These are phyloP conservation scores for Dicentrarchus labrax DNA, from an alignment of 2,113 vertebrate species.

Conservation along the genomic window DNA sequence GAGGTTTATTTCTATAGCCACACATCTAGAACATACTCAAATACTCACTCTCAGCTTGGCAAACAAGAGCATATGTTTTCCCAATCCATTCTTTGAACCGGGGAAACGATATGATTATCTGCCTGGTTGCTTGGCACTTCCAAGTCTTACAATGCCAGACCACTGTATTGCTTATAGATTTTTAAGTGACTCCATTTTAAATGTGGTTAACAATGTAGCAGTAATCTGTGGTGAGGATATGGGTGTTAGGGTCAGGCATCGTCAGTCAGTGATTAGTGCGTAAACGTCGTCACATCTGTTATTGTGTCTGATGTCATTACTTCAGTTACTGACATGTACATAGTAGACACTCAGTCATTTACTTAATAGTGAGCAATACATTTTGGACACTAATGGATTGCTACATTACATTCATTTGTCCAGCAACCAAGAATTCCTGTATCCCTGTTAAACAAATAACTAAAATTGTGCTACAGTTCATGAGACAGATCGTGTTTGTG, in stretches of 20 bases:
- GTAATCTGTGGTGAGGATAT: slow-evolving; percentile 19
- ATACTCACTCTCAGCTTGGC: slow-evolving; percentile 4
- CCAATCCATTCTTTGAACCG: slow-evolving; percentile 33
- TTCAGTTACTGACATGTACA: not conserved
- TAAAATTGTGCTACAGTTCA: not conserved
- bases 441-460: not conserved
- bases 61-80: slow-evolving; percentile 43
- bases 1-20: not conserved
- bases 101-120: slow-evolving; percentile 57
- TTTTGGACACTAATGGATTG: not conserved
- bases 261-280: not conserved
- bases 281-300: not conserved
- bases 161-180: slow-evolving; percentile 33
- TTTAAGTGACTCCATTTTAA: slow-evolving; percentile 42
- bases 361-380: not conserved
- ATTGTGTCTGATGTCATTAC: not conserved
- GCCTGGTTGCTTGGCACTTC: slow-evolving; percentile 39
- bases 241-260: slow-evolving; percentile 9
- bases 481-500: not conserved
- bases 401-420: not conserved
- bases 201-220: slow-evolving; percentile 45
- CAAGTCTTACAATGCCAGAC: slow-evolving; percentile 33
- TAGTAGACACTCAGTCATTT: not conserved
- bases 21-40: slow-evolving; percentile 24
- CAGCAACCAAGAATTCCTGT: not conserved